phyloP scores from a whole-genome alignment of 2,888 invertebrate genomes.

The Sialis fuliginosa region DNA sequence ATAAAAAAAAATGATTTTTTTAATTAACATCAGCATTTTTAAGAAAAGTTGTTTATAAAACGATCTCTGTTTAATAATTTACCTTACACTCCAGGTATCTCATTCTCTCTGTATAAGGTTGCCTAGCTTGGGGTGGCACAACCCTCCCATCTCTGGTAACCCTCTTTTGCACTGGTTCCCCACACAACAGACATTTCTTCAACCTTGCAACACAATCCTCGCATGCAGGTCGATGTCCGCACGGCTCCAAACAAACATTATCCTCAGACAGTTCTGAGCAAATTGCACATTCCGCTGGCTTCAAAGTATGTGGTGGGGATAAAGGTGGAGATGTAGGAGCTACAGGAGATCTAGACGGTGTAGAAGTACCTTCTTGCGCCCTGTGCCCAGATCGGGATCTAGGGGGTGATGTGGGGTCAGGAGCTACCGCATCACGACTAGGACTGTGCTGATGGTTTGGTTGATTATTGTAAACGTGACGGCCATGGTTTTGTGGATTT shows the following conservation, averaged over 20 bases:
- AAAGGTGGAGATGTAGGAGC: no score
- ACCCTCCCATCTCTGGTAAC: constrained; percentile 31
- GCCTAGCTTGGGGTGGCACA: constrained; percentile 30
- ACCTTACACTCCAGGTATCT: constrained; percentile 20
- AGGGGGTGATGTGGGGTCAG: no score
- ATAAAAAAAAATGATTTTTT: no score
- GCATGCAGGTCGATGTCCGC: constrained; percentile 56
- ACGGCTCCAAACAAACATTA: constrained; percentile 50
- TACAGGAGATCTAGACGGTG: no score
- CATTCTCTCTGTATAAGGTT: constrained; percentile 46
- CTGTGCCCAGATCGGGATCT: no score
- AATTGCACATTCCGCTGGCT: constrained; percentile 44
- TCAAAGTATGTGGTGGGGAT: constrained; percentile 12
- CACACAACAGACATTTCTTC: constrained; percentile 59
- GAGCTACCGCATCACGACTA: no score
- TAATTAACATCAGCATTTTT: no score
- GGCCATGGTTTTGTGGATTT: no score
- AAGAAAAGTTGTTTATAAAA: no score
- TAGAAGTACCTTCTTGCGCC: no score
- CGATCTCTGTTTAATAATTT: neutral
- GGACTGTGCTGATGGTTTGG: no score
- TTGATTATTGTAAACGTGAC: no score
- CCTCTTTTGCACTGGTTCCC: constrained; percentile 36
- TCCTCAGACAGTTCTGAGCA: constrained; percentile 49
- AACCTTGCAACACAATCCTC: constrained; percentile 57